phyloP scores from a whole-genome alignment of 2,797 vertebrate species.

The Cyprinella venusta region DNA sequence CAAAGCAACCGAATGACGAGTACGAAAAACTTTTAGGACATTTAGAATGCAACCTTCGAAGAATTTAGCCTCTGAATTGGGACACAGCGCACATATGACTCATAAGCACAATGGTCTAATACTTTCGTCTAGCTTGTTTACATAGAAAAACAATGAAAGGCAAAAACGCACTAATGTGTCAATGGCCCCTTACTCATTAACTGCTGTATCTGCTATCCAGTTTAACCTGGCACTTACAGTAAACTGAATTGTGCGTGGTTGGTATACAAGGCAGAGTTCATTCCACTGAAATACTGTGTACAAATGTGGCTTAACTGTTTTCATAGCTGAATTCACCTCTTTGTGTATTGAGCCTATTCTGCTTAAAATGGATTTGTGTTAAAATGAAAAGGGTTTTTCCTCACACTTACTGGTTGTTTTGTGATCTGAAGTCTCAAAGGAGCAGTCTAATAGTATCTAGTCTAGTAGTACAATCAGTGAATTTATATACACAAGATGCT shows the following conservation, averaged over 20 bases:
- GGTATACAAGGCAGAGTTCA: neutral
- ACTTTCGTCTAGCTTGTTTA: neutral
- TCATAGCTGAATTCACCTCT: neutral
- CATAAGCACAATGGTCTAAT: neutral
- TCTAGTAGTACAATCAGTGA: neutral
- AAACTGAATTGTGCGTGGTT: neutral
- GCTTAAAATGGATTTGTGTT: neutral
- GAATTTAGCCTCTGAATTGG: neutral
- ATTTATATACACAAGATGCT: neutral
- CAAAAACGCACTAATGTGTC: neutral
- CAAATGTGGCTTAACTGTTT: neutral
- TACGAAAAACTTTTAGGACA: too few species aligned
- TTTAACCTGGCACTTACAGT: neutral
- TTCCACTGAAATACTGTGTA: neutral
- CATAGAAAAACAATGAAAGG: neutral
- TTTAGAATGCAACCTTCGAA: neutral
- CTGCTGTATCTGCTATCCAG: neutral
- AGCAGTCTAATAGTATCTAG: neutral
- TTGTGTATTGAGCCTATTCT: neutral
- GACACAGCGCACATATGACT: too few species aligned
- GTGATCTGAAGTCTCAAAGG: too few species aligned
- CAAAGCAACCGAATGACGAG: too few species aligned
- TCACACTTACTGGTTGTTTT: too few species aligned
- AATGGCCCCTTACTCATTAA: neutral
- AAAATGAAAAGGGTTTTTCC: neutral